Evolutionary conservation across 2,797 vertebrate genomes (phyloP), one percentile per base, ranked within the genome.

Genomic region (Sardinella longiceps): DNA sequence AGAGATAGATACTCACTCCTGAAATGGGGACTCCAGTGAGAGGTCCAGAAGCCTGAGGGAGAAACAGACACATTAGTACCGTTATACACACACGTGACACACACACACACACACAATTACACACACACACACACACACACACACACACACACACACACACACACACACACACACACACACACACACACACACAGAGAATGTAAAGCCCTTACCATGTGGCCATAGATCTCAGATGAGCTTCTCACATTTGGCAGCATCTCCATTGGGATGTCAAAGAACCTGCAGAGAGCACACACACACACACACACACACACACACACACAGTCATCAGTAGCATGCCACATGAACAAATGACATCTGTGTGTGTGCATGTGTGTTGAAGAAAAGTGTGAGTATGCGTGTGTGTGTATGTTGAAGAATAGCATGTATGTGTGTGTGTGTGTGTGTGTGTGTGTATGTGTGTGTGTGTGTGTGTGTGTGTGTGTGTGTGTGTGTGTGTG

Each of bases 211-310:
- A 99, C 98, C 97, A 98, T 94, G 77, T 93, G 81, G 80, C 97
- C 98, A 86, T 99, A 99, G 70, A 99, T 96, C 91, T 99, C 98
- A 81, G 98, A 99, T 83, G 97, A 98, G 92, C 97, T 98, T 86
- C 94, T 93, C 82, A 99, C 95, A 70, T 88, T 92, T 45, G 98
- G 97, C 77, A 99, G 95, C 91, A 99, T 97, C 90, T 96, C 94
- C 95, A 97, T 95, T 30, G 98, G 97, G 90, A 98, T 88, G 63
- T 96, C 97, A 91, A 99, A 99, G 93, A 98, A 98, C 83, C 98
- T 99, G 89, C 0, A 88, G 82, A 39, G 4, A n/a, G 25, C 50
- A 25, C n/a, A 25, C 56, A 58, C 56, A 25, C 56, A 58, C 56
- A 25, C 56, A 58, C 56, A 28, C 58, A 63, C 58, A 63, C 12